Percentiles rank a stretch among this genome's conserved stretches.
Evolutionary conservation across 1,140 invertebrate species (phyloP).

Genomic region (Trichogramma pretiosum): DNA sequence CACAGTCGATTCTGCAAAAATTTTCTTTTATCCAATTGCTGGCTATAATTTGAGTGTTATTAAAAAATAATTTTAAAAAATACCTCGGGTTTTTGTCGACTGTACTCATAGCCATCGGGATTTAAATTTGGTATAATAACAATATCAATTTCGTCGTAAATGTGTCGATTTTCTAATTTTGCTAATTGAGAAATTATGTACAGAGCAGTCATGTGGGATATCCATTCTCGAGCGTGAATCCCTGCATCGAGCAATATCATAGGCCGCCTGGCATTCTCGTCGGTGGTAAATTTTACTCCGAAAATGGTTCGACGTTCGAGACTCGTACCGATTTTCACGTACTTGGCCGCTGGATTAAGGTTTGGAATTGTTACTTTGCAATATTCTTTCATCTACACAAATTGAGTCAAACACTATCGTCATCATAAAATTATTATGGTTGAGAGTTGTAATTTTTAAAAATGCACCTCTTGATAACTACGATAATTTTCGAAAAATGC

Average conservation of each 20-base stretch:
- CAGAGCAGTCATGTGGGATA: slow-evolving; percentile 54
- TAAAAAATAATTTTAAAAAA: too few species aligned
- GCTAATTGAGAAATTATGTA: slow-evolving; percentile 55
- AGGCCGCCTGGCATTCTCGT: slow-evolving; percentile 47
- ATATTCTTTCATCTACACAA: too few species aligned
- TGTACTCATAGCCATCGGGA: slow-evolving; percentile 64
- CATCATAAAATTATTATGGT: too few species aligned
- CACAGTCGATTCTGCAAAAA: slow-evolving; percentile 22
- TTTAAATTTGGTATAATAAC: slow-evolving; percentile 53
- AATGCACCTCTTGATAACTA: too few species aligned
- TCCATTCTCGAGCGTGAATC: slow-evolving; percentile 62
- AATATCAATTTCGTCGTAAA: slow-evolving; percentile 52
- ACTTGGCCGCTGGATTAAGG: too few species aligned
- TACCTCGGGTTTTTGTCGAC: slow-evolving; percentile 32
- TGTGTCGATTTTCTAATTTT: slow-evolving; percentile 36
- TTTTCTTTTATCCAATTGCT: too few species aligned
- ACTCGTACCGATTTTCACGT: slow-evolving; percentile 49
- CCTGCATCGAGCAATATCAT: slow-evolving; percentile 57
- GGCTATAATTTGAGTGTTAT: too few species aligned
- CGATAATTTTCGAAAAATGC: too few species aligned
- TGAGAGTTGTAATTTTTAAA: too few species aligned
- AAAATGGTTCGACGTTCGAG: slow-evolving; percentile 52
- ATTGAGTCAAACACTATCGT: too few species aligned
- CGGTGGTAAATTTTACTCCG: slow-evolving; percentile 51
- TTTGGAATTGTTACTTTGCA: too few species aligned